These are phyloP conservation scores for Microctonus hyperodae DNA, from an alignment of 2,888 invertebrate genomes.

Conservation along the genomic window DNA sequence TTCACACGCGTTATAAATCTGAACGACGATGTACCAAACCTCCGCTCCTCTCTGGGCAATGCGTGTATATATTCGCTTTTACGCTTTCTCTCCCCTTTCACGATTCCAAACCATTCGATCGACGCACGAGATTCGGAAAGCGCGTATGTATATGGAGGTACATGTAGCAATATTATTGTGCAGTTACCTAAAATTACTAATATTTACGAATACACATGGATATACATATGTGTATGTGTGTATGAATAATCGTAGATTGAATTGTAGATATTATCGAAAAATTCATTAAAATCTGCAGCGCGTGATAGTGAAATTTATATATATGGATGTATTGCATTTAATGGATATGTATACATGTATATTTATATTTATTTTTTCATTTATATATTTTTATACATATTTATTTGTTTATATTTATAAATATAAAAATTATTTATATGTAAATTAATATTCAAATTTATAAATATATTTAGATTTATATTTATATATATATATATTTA, in stretches of 20 bases:
- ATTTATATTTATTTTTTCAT: no score
- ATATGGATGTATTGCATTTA: background rate
- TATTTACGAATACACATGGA: no score
- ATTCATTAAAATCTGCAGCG: conserved; percentile 49
- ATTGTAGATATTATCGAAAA: conserved; percentile 50
- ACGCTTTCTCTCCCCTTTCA: conserved; percentile 24
- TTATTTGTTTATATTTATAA: no score
- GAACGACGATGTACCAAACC: conserved; percentile 24
- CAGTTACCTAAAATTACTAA: background rate
- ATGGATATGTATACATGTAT: background rate
- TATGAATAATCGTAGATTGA: conserved; percentile 43
- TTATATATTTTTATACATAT: no score
- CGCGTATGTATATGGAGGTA: background rate
- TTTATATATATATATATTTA: no score
- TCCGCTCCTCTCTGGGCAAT: background rate
- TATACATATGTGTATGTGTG: background rate
- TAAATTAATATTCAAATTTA: no score
- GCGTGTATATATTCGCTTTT: conserved; percentile 15
- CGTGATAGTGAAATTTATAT: conserved; percentile 17
- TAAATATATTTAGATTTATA: no score
- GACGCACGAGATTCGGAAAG: conserved; percentile 1
- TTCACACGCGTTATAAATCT: conserved; percentile 49
- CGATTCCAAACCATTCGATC: conserved; percentile 20
- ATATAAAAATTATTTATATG: no score
- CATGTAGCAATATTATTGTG: background rate